A percentile compares a stretch with the other conserved stretches of the same genome.
phyloP scores from a whole-genome alignment of 2,888 invertebrate species.

The Dexiosoma caninum region DNA sequence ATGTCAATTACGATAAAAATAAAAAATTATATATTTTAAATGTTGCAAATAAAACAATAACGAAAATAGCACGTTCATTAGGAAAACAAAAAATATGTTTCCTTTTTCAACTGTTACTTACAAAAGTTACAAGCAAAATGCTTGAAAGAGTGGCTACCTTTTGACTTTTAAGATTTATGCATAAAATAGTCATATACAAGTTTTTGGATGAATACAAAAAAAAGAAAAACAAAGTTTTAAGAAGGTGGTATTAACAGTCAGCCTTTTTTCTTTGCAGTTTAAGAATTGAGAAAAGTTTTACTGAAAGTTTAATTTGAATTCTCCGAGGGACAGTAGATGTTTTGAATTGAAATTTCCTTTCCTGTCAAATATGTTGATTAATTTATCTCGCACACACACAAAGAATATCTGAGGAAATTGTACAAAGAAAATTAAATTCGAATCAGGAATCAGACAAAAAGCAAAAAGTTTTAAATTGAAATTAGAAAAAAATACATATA shows the following conservation, averaged over 20 bases:
- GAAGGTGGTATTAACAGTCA: neutral
- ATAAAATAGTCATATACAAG: conserved; percentile 24
- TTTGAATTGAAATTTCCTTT: neutral
- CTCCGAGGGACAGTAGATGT: neutral
- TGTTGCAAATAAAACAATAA: conserved; percentile 40
- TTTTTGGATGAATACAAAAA: neutral
- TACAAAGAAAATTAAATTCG: too few species aligned
- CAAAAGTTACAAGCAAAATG: neutral
- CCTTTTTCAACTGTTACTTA: conserved; percentile 1
- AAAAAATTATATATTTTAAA: conserved; percentile 48
- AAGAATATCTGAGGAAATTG: too few species aligned
- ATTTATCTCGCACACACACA: neutral
- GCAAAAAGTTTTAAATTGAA: too few species aligned
- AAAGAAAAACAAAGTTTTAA: neutral
- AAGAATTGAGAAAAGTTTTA: neutral
- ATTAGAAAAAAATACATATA: too few species aligned
- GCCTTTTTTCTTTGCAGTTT: neutral
- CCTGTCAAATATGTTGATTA: neutral
- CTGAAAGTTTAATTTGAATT: neutral
- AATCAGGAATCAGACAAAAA: too few species aligned
- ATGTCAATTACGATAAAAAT: conserved; percentile 61
- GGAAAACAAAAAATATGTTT: neutral
- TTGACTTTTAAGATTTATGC: conserved; percentile 37
- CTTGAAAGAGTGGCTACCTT: conserved; percentile 36
- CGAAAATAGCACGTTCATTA: conserved; percentile 18